Evolutionary conservation across 1,140 invertebrate species (phyloP).

Genomic region (Hypothenemus hampei): DNA sequence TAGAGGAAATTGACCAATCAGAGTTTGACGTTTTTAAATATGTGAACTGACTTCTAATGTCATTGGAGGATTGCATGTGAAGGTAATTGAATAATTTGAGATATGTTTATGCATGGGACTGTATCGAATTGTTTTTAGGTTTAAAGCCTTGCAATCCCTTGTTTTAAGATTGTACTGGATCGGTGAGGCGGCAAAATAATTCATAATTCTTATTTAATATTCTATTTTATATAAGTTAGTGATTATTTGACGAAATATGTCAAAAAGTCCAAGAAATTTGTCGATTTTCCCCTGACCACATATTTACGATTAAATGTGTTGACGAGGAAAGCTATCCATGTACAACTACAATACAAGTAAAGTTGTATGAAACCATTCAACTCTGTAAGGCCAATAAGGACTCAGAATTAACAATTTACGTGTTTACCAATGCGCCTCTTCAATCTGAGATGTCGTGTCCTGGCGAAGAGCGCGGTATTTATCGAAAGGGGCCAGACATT

Average conservation of each 20-base stretch:
- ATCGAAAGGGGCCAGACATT: slow-evolving; percentile 92
- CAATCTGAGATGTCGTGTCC: slow-evolving; percentile 95
- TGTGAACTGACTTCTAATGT: slow-evolving; percentile 98
- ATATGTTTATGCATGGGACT: too few species aligned
- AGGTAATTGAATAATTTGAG: too few species aligned
- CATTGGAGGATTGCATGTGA: slow-evolving; percentile 96
- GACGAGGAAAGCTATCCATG: slow-evolving; percentile 99
- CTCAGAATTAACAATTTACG: slow-evolving; percentile 94
- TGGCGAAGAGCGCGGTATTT: slow-evolving; percentile 98
- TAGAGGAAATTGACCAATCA: slow-evolving; percentile 96
- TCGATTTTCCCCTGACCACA: slow-evolving; percentile 76
- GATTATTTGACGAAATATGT: slow-evolving; percentile 75
- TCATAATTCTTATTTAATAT: too few species aligned
- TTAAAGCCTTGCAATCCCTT: too few species aligned
- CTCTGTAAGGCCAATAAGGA: slow-evolving; percentile 95
- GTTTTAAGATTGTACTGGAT: too few species aligned
- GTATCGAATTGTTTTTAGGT: too few species aligned
- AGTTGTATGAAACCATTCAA: slow-evolving; percentile 92
- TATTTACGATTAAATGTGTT: slow-evolving; percentile 99
- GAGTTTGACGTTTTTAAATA: slow-evolving; percentile 99
- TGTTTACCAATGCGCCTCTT: slow-evolving; percentile 90
- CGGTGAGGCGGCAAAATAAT: too few species aligned
- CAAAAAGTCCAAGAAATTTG: slow-evolving; percentile 93
- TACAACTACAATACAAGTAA: slow-evolving; percentile 91
- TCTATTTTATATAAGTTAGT: too few species aligned